Base-by-base conservation (phyloP, 2,797 vertebrate genomes). In the Hapalemur alaotrensis region DNA sequence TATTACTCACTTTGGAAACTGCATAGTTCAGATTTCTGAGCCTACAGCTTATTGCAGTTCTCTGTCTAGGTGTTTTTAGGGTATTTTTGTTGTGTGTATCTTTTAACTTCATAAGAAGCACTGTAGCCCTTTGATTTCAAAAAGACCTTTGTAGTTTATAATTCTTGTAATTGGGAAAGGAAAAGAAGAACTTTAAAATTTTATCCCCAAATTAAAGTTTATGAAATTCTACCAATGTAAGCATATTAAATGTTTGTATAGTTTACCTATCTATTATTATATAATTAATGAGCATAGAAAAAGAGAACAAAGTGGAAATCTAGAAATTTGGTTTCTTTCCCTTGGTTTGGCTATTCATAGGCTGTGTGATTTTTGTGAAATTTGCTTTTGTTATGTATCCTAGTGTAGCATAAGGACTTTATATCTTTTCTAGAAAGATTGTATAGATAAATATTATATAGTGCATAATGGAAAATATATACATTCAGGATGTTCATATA, bases 151-250 rank as follows among this genome's bases (percentile, higher is more conserved):
- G 61, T 78, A 67, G 48, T 73, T 88, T 88, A 57, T 52, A 82
- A 91, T 61, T 50, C 13, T 72, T 86, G 23, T 8, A 78, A 30
- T 82, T 87, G 67, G 57, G 50, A 85, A 95, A 87, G 9, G 59
- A 67, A 95, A 95, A 83, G 52, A 88, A 41, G 59, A 61, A 38
- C 18, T 87, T 88, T 85, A 25, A 69, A 81, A 50, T 85, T 82
- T 88, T 75, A 32, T 89, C n/a, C 43, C 63, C 69, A 95, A 80
- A 54, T 89, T 50, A 75, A 78, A 61, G 46, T 90, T 85, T 89
- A 59, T 54, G 83, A 91, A 93, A 87, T 95, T 93, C 8, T 32
- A 5, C 25, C 18, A 5, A 50, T 72, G 5, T 2, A 70, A 46
- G 14, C 50, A 23, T 93, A 61, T 50, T 97, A 91, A 73, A 43